Conservation (phyloP, 2,113 vertebrate species). For the Ictalurus punctatus region DNA sequence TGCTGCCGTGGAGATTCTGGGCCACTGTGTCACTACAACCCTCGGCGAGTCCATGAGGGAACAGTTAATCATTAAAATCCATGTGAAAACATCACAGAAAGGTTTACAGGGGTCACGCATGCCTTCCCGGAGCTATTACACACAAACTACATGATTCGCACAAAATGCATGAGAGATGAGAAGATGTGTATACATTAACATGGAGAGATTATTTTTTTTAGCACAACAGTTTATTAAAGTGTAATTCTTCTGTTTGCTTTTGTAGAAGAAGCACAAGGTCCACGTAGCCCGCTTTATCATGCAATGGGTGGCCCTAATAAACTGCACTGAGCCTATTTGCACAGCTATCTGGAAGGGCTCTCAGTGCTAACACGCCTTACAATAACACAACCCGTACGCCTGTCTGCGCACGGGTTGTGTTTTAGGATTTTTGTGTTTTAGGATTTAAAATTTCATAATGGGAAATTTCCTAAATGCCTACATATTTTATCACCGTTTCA, state of each 20-base stretch:
- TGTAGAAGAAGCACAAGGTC: constrained; percentile 37
- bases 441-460: background rate
- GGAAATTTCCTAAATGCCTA: background rate
- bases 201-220: background rate
- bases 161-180: background rate
- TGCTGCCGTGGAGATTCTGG: background rate
- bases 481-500: background rate
- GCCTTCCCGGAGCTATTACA: background rate
- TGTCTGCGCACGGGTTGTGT: no score
- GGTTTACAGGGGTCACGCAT: constrained; percentile 17
- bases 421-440: no score
- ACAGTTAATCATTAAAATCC: constrained; percentile 38
- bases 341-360: constrained; percentile 42
- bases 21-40: background rate
- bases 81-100: constrained; percentile 6
- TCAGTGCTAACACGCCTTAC: constrained; percentile 4
- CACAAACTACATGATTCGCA: background rate
- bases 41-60: background rate
- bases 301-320: constrained; percentile 38
- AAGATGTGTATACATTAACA: background rate
- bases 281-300: constrained; percentile 1
- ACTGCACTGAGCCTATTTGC: constrained; percentile 46
- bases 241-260: constrained; percentile 38
- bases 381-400: background rate
- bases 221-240: background rate